These are phyloP conservation scores for Chrysogorgia sp. DNA, from an alignment of 92 coral and sea anemone genomes.

Conservation along the genomic window DNA sequence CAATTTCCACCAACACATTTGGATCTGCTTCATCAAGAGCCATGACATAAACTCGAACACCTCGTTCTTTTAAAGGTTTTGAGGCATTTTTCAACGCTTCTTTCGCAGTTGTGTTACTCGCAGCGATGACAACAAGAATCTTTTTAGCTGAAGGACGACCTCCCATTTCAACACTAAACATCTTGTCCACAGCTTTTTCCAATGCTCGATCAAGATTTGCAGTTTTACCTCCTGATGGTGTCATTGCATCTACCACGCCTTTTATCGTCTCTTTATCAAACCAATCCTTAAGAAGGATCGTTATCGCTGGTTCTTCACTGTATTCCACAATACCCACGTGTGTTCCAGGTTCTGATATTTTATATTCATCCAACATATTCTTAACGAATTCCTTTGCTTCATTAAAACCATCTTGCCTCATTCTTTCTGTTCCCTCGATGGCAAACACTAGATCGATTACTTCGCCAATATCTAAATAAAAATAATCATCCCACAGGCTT, in stretches of 20 bases:
- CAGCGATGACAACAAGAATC: constrained; percentile 73
- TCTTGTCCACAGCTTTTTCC: constrained; percentile 3
- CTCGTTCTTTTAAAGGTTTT: constrained; percentile 61
- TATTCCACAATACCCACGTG: constrained; percentile 80
- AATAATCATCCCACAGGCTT: neutral
- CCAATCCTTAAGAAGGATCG: constrained; percentile 40
- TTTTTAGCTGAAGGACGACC: constrained; percentile 43
- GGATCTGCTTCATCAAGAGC: constrained; percentile 43
- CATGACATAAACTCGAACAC: constrained; percentile 37
- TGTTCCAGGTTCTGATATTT: constrained; percentile 74
- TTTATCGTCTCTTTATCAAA: constrained; percentile 71
- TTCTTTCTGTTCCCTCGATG: constrained; percentile 78
- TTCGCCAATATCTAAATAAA: neutral
- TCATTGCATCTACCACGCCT: constrained; percentile 40
- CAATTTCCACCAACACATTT: constrained; percentile 9
- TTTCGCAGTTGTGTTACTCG: constrained; percentile 52
- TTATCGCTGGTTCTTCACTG: constrained; percentile 60
- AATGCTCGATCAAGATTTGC: constrained; percentile 57
- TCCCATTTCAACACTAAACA: constrained; percentile 10
- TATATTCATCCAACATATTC: constrained; percentile 56
- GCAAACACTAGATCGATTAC: constrained; percentile 74
- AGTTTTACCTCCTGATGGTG: constrained; percentile 44
- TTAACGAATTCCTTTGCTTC: constrained; percentile 70
- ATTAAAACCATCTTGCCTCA: constrained; percentile 54
- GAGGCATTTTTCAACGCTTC: constrained; percentile 63